A percentile compares a stretch with the other conserved stretches of the same genome.
Conservation (phyloP, 2,888 invertebrate genomes). For the Drosophila pseudotalamancana region DNA sequence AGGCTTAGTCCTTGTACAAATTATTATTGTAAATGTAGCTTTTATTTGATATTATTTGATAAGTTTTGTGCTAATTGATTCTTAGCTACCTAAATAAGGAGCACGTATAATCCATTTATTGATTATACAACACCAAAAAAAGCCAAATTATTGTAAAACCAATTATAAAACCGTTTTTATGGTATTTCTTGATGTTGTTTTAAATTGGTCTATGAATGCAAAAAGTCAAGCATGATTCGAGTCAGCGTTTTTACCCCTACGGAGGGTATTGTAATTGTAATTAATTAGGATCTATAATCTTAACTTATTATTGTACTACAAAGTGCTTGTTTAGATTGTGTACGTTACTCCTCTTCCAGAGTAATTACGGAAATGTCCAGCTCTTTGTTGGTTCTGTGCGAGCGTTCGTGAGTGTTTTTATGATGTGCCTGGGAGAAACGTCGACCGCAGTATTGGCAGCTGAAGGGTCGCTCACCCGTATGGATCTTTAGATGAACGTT, state of each 20-base stretch:
- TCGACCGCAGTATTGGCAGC: conserved; percentile 73
- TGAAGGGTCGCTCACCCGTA: conserved; percentile 81
- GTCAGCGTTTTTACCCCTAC: too few species aligned
- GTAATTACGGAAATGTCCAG: conserved; percentile 16
- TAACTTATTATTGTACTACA: conserved; percentile 24
- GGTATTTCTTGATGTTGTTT: background rate
- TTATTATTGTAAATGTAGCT: conserved; percentile 27
- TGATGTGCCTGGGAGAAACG: conserved; percentile 80
- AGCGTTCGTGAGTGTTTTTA: conserved; percentile 78
- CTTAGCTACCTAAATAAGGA: background rate
- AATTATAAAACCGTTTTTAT: background rate
- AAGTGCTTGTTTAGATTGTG: conserved; percentile 13
- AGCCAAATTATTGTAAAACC: conserved; percentile 13
- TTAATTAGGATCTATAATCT: background rate
- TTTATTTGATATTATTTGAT: conserved; percentile 13
- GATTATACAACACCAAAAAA: background rate
- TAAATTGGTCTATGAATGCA: background rate
- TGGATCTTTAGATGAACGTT: conserved; percentile 80
- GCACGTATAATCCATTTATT: background rate
- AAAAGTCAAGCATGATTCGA: background rate
- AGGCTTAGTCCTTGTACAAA: conserved; percentile 35
- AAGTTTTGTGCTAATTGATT: conserved; percentile 28
- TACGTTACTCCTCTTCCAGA: conserved; percentile 35
- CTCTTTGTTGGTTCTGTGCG: conserved; percentile 34
- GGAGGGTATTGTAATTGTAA: background rate